These are phyloP conservation scores for Serranus cabrilla DNA, from an alignment of 2,797 vertebrate species.

Conservation along the genomic window DNA sequence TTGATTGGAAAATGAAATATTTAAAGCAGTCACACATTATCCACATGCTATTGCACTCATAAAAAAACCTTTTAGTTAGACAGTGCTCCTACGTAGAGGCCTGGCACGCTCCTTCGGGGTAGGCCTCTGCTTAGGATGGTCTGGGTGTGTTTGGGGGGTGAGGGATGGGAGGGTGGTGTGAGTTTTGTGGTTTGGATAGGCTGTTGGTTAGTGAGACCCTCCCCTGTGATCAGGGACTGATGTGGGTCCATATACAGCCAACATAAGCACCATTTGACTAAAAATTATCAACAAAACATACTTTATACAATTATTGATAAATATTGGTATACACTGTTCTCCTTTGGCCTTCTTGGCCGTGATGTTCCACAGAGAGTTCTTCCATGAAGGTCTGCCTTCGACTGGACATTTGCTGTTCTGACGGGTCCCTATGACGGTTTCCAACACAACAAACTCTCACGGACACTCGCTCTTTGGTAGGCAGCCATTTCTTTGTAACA, in stretches of 20 bases:
- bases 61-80: constrained; percentile 80
- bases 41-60: constrained; percentile 90
- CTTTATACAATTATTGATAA: constrained; percentile 71
- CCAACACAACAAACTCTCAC: constrained; percentile 28
- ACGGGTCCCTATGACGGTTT: constrained; percentile 38
- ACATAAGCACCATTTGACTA: constrained; percentile 58
- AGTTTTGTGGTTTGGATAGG: constrained; percentile 69
- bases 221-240: constrained; percentile 57
- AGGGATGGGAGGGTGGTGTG: constrained; percentile 26
- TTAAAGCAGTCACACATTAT: constrained; percentile 80
- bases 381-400: constrained; percentile 78
- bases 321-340: constrained; percentile 73
- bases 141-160: constrained; percentile 47
- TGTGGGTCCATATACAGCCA: constrained; percentile 63
- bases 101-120: constrained; percentile 84
- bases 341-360: constrained; percentile 65
- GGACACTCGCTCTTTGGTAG: constrained; percentile 54
- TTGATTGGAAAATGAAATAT: constrained; percentile 74
- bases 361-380: constrained; percentile 72
- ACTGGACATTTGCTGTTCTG: constrained; percentile 59
- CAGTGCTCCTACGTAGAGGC: constrained; percentile 84
- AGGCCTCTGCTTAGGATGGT: constrained; percentile 65
- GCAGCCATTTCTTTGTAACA: constrained; percentile 43
- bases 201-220: constrained; percentile 56
- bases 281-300: constrained; percentile 54